These are phyloP conservation scores for Taenioides sp. DNA, from an alignment of 2,797 vertebrate species.

Conservation along the genomic window DNA sequence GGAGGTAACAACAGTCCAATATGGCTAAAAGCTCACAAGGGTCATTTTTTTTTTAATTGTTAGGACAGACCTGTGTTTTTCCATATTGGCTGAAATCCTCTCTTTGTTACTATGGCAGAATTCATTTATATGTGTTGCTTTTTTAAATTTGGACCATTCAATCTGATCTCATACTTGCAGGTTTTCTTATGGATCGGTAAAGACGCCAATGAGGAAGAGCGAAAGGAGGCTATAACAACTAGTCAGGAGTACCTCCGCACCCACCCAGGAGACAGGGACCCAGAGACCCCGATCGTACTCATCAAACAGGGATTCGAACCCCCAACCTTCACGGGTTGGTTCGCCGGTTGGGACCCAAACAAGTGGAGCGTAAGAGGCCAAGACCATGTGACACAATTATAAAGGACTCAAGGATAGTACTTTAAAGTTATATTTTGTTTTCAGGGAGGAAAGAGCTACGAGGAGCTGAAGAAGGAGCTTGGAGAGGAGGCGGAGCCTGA, in stretches of 20 bases:
- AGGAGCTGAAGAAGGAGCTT: slow-evolving; percentile 85
- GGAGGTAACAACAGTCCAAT: too few relatives aligned
- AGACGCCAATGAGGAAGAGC: slow-evolving; percentile 82
- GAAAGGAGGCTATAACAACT: slow-evolving; percentile 71
- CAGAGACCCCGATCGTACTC: slow-evolving; percentile 79
- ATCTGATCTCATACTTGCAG: slow-evolving; percentile 51
- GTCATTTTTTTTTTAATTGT: too few relatives aligned
- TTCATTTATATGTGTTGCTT: not conserved
- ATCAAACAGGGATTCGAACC: slow-evolving; percentile 90
- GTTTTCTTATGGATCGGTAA: slow-evolving; percentile 87
- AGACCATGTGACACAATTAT: not conserved
- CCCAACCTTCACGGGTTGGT: slow-evolving; percentile 90
- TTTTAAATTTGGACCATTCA: not conserved
- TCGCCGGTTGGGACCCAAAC: slow-evolving; percentile 85
- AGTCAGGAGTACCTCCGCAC: slow-evolving; percentile 84
- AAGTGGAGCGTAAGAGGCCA: slow-evolving; percentile 86
- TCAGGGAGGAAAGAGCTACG: slow-evolving; percentile 86
- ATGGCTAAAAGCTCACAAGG: too few relatives aligned
- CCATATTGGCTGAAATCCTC: not conserved
- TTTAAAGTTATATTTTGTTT: slow-evolving; percentile 22
- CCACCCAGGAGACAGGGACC: slow-evolving; percentile 83
- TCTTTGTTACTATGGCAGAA: not conserved
- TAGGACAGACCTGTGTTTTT: too few relatives aligned
- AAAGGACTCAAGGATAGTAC: too few relatives aligned
- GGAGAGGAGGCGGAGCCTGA: slow-evolving; percentile 68